Evolutionary conservation across 1,140 invertebrate genomes (phyloP).

Genomic region (Sycophila sp.): DNA sequence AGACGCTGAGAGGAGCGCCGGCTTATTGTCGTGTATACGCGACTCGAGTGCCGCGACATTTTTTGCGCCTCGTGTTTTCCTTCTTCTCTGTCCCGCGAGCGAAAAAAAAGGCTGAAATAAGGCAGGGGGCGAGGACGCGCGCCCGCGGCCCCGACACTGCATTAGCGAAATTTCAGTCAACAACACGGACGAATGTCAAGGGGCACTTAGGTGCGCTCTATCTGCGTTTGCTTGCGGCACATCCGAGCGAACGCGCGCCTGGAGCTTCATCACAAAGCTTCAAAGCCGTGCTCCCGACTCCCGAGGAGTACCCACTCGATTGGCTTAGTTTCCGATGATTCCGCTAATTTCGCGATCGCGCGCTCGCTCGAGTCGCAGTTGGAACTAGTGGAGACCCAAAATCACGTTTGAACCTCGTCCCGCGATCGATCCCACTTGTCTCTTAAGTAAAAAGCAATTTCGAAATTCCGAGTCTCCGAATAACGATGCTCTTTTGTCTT

Average conservation of each 20-base stretch:
- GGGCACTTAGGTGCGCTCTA: slow-evolving; percentile 1
- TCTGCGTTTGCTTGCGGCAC: too few relatives aligned
- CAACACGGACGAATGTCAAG: slow-evolving; percentile 21
- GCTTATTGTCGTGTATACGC: neutral
- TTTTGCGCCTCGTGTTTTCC: slow-evolving; percentile 18
- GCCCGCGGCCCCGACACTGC: neutral
- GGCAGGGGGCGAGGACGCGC: neutral
- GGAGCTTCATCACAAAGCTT: neutral
- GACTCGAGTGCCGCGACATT: slow-evolving; percentile 5
- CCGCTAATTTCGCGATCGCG: neutral
- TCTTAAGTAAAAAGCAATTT: too few relatives aligned
- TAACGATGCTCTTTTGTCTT: too few relatives aligned
- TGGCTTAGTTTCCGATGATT: slow-evolving; percentile 3
- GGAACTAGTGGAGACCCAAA: too few relatives aligned
- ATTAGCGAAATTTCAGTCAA: slow-evolving; percentile 36
- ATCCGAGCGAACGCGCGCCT: neutral
- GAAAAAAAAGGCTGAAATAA: slow-evolving; percentile 1
- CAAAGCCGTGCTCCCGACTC: too few relatives aligned
- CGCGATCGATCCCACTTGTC: too few relatives aligned
- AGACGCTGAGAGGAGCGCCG: too few relatives aligned
- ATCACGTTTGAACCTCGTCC: too few relatives aligned
- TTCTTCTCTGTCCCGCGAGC: slow-evolving; percentile 10
- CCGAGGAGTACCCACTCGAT: neutral
- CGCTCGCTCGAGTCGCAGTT: too few relatives aligned
- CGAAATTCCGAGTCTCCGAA: too few relatives aligned